Percentiles rank a stretch among this genome's conserved stretches.
phyloP scores from a whole-genome alignment of 2,888 invertebrate genomes.

The Cacoxenus indagator region DNA sequence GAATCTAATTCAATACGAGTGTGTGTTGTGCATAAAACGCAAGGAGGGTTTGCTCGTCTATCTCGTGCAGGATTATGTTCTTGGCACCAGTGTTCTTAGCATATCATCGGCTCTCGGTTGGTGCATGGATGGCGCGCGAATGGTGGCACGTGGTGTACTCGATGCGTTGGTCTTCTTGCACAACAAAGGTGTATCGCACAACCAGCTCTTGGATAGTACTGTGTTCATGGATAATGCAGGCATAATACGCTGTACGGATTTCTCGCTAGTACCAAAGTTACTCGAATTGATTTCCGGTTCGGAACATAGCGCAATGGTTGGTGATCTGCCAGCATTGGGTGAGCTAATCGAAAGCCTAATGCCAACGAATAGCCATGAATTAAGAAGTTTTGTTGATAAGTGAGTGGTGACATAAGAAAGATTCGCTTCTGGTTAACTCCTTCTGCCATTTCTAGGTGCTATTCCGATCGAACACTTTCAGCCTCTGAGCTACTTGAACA shows the following conservation, averaged over 20 bases:
- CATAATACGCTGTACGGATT: constrained; percentile 69
- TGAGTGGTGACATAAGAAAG: constrained; percentile 31
- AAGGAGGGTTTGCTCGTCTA: constrained; percentile 78
- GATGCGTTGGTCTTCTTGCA: constrained; percentile 85
- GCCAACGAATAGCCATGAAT: constrained; percentile 66
- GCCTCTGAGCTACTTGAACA: constrained; percentile 84
- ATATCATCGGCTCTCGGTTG: constrained; percentile 68
- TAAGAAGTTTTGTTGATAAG: constrained; percentile 71
- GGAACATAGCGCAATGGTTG: constrained; percentile 58
- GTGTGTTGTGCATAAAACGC: constrained; percentile 76
- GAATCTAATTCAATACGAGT: constrained; percentile 82
- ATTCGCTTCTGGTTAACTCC: not conserved
- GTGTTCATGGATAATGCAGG: constrained; percentile 81
- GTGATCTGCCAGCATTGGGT: constrained; percentile 70
- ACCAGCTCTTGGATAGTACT: constrained; percentile 82
- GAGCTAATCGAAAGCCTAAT: constrained; percentile 66
- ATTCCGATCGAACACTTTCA: constrained; percentile 75
- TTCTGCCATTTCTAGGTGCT: constrained; percentile 55
- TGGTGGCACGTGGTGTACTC: constrained; percentile 79
- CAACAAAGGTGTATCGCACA: constrained; percentile 85
- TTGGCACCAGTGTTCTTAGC: constrained; percentile 67
- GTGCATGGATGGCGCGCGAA: constrained; percentile 71
- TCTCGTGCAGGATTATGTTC: constrained; percentile 79
- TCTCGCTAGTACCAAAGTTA: constrained; percentile 66
- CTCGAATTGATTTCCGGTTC: constrained; percentile 64